phyloP scores from a whole-genome alignment of 2,797 vertebrate genomes.

The Calcarius lapponicus region DNA sequence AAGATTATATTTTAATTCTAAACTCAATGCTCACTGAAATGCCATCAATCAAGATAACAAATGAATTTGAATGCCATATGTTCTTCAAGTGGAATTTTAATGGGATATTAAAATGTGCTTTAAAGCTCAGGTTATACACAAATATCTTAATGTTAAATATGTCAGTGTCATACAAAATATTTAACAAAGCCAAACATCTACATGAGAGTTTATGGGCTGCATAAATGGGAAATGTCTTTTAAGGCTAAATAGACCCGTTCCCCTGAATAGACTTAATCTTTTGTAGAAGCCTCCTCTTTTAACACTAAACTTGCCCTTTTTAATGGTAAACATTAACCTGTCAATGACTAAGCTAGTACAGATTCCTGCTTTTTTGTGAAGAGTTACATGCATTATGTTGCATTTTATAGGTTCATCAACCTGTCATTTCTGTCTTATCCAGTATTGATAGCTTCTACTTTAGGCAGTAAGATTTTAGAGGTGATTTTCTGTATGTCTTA shows the following conservation, averaged over 20 bases:
- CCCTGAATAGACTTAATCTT: background rate
- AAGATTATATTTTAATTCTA: slow-evolving; percentile 38
- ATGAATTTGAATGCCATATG: slow-evolving; percentile 31
- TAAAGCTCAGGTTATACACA: slow-evolving; percentile 21
- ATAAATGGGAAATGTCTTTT: background rate
- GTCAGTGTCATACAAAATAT: background rate
- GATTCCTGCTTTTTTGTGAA: background rate
- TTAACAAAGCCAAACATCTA: background rate
- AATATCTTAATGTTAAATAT: background rate
- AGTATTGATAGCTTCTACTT: background rate
- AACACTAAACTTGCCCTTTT: background rate
- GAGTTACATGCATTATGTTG: background rate
- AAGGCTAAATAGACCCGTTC: background rate
- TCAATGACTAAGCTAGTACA: background rate
- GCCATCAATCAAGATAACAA: slow-evolving; percentile 42
- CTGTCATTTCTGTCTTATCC: background rate
- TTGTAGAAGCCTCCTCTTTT: background rate
- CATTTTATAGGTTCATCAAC: background rate
- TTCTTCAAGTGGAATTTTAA: slow-evolving; percentile 46
- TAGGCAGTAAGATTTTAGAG: background rate
- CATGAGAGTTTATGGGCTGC: background rate
- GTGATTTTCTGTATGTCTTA: background rate
- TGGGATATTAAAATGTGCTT: slow-evolving; percentile 7
- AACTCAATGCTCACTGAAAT: slow-evolving; percentile 23
- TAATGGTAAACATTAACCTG: background rate